A percentile compares a stretch with the other conserved stretches of the same genome.
These are phyloP conservation scores for Serilophus lunatus DNA, from an alignment of 2,113 vertebrate species.

Conservation along the genomic window DNA sequence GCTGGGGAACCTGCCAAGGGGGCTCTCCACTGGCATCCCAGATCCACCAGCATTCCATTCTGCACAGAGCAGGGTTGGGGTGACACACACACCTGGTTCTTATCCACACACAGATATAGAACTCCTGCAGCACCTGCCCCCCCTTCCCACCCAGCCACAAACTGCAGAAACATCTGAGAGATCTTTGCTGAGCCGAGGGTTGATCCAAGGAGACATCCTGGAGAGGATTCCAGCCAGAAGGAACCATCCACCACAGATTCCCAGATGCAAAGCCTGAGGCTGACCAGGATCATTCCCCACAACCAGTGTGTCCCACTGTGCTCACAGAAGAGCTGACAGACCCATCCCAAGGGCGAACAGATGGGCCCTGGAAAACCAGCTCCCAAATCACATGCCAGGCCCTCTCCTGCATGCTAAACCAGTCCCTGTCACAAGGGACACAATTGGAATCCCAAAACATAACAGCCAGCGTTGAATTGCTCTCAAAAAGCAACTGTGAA, in stretches of 20 bases:
- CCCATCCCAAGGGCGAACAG: neutral
- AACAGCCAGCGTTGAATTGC: neutral
- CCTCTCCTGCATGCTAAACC: neutral
- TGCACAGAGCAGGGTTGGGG: fast-evolving
- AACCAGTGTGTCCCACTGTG: fast-evolving
- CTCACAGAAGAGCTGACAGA: neutral
- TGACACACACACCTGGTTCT: fast-evolving
- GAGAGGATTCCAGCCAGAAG: neutral
- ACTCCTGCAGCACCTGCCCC: neutral
- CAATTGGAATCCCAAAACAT: neutral
- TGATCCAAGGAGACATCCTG: too few relatives aligned
- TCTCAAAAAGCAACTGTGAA: neutral
- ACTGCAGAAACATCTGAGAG: fast-evolving
- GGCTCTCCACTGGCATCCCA: fast-evolving
- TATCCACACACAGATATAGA: fast-evolving
- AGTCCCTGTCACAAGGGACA: neutral
- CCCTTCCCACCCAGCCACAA: fast-evolving
- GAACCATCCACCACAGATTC: fast-evolving
- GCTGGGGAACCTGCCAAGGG: fast-evolving
- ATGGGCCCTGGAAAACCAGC: neutral
- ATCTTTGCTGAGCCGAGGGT: neutral
- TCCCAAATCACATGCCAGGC: fast-evolving
- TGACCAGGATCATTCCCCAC: too few relatives aligned
- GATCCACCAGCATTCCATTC: fast-evolving
- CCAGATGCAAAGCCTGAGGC: neutral